phyloP scores from a whole-genome alignment of 2,888 invertebrate genomes.

The Drosophila acutilabella region DNA sequence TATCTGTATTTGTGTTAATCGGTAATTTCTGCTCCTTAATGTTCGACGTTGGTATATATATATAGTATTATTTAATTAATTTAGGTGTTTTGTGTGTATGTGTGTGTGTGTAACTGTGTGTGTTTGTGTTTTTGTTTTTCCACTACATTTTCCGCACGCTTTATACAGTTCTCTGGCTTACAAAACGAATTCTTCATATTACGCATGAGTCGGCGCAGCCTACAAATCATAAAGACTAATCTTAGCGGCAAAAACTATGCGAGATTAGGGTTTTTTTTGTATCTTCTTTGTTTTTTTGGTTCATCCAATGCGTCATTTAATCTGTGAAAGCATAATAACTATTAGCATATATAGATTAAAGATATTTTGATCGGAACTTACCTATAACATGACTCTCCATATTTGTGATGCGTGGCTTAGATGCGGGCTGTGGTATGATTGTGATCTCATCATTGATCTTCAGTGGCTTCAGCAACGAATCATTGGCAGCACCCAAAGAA shows the following conservation, averaged over 20 bases:
- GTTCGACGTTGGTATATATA: slow-evolving; percentile 30
- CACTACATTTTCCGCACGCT: slow-evolving; percentile 46
- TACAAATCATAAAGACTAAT: slow-evolving; percentile 51
- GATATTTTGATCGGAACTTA: slow-evolving; percentile 48
- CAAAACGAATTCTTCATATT: slow-evolving; percentile 33
- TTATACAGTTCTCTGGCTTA: slow-evolving; percentile 68
- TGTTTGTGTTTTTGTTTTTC: slow-evolving; percentile 24
- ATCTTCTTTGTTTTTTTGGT: slow-evolving; percentile 51
- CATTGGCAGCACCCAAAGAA: slow-evolving; percentile 84
- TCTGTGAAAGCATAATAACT: slow-evolving; percentile 36
- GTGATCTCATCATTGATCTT: slow-evolving; percentile 96
- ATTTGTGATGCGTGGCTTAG: slow-evolving; percentile 84
- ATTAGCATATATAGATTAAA: background rate
- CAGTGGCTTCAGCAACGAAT: slow-evolving; percentile 91
- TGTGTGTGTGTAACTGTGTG: slow-evolving; percentile 13
- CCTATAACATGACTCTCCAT: slow-evolving; percentile 85
- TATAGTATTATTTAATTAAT: slow-evolving; percentile 30
- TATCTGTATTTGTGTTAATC: slow-evolving; percentile 31
- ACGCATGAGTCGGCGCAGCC: slow-evolving; percentile 44
- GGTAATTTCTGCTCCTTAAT: slow-evolving; percentile 44
- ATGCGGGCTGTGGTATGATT: slow-evolving; percentile 93
- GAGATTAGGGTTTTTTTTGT: slow-evolving; percentile 55
- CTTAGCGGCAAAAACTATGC: slow-evolving; percentile 70
- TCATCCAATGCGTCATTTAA: slow-evolving; percentile 66
- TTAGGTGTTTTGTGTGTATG: slow-evolving; percentile 40